Conservation (phyloP, 2,888 invertebrate species). For the Xylocampa areola region DNA sequence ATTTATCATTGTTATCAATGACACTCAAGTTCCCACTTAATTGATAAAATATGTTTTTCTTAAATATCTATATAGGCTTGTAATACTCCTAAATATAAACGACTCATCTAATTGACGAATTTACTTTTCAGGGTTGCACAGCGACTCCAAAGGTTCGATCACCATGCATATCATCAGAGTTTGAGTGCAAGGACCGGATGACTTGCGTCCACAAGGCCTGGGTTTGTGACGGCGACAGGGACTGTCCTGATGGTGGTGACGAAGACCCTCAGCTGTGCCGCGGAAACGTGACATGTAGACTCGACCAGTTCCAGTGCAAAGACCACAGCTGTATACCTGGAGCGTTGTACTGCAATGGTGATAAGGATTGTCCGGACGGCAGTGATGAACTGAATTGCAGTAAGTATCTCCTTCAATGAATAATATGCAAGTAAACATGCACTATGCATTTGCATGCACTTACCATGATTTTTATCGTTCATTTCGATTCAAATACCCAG, state of each 20-base stretch:
- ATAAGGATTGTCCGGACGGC: constrained; percentile 94
- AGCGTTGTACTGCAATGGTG: constrained; percentile 95
- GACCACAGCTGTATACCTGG: constrained; percentile 95
- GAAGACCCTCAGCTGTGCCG: constrained; percentile 92
- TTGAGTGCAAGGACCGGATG: constrained; percentile 94
- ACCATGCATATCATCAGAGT: constrained; percentile 93
- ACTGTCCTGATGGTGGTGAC: constrained; percentile 95
- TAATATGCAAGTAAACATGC: no score
- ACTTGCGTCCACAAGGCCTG: constrained; percentile 95
- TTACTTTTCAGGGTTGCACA: constrained; percentile 90
- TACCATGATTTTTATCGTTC: no score
- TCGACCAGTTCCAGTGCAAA: constrained; percentile 96
- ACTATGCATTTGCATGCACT: no score
- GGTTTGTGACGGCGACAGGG: constrained; percentile 95
- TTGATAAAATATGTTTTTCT: no score
- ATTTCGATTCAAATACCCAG: no score
- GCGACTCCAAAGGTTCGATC: constrained; percentile 87
- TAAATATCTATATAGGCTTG: no score
- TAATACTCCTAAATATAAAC: neutral
- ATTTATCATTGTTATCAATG: no score
- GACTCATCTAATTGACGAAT: constrained; percentile 9
- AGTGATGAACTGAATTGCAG: constrained; percentile 96
- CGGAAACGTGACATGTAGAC: constrained; percentile 93
- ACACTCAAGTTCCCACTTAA: no score
- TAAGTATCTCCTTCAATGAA: constrained; percentile 77